Evolutionary conservation across 2,888 invertebrate species (phyloP).

Genomic region (Hyles lineata): DNA sequence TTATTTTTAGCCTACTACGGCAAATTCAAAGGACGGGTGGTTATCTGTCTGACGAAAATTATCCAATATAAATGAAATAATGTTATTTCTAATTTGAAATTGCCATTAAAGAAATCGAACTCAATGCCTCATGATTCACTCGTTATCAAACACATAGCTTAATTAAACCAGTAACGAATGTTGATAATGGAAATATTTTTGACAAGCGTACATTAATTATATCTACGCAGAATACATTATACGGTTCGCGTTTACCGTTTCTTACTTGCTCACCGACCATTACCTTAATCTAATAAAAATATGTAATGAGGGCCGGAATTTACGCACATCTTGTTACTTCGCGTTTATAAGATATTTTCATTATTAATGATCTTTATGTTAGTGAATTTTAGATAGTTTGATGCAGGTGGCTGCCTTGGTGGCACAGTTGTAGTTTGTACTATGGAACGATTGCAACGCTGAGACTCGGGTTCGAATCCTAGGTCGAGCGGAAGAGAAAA

Average conservation of each 20-base stretch:
- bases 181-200: background rate
- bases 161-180: background rate
- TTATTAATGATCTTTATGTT: background rate
- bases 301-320: constrained; percentile 8
- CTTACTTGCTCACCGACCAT: constrained; percentile 7
- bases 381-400: background rate
- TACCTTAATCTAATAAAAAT: constrained; percentile 20
- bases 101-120: too few species aligned
- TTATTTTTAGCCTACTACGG: too few species aligned
- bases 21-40: too few species aligned
- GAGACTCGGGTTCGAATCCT: too few species aligned
- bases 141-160: background rate
- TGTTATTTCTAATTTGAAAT: too few species aligned
- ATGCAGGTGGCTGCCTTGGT: too few species aligned
- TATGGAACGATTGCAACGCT: too few species aligned
- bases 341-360: background rate
- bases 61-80: too few species aligned
- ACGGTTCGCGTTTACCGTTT: constrained; percentile 18
- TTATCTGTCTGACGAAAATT: too few species aligned
- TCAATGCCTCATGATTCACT: too few species aligned
- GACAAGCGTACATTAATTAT: background rate
- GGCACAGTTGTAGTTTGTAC: too few species aligned
- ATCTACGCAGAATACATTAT: constrained; percentile 17
- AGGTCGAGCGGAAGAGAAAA: too few species aligned
- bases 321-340: constrained; percentile 6